Evolutionary conservation across 2,888 invertebrate genomes (phyloP).

Genomic region (Nycteola revayana): DNA sequence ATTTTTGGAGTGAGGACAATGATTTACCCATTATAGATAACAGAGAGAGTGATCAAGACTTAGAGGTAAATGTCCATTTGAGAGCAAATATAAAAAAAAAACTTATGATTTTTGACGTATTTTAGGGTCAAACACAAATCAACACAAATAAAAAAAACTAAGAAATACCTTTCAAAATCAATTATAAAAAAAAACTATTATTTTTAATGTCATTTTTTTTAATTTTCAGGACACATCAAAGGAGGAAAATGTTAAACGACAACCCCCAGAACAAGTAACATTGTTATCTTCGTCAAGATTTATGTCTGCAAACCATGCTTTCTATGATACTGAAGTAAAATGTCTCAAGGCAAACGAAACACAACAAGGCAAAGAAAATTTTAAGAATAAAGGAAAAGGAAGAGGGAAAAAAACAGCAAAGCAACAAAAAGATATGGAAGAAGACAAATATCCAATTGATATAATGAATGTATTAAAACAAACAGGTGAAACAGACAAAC

Average conservation of each 20-base stretch:
- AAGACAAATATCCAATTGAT: slow-evolving; percentile 4
- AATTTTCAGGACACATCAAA: slow-evolving; percentile 5
- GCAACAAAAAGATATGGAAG: slow-evolving; percentile 6
- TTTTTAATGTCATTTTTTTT: slow-evolving; percentile 5
- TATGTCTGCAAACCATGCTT: slow-evolving; percentile 10
- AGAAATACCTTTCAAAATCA: slow-evolving; percentile 6
- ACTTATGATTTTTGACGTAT: slow-evolving; percentile 2
- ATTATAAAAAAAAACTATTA: slow-evolving; percentile 2
- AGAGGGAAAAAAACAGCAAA: slow-evolving; percentile 6
- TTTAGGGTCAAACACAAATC: slow-evolving; percentile 7
- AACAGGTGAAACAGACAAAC: too few species aligned
- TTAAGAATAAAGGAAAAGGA: slow-evolving; percentile 8
- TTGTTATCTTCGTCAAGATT: slow-evolving; percentile 8
- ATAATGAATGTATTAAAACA: too few species aligned
- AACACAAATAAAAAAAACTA: slow-evolving; percentile 4
- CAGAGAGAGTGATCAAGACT: slow-evolving; percentile 8
- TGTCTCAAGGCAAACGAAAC: slow-evolving; percentile 4
- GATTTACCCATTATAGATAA: slow-evolving; percentile 4
- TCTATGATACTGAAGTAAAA: slow-evolving; percentile 9
- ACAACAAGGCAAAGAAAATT: slow-evolving; percentile 5
- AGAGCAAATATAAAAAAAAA: slow-evolving; percentile 7
- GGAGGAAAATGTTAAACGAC: slow-evolving; percentile 5
- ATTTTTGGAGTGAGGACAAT: slow-evolving; percentile 8
- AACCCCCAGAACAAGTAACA: slow-evolving; percentile 7
- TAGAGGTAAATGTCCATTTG: slow-evolving; percentile 8